phyloP scores from a whole-genome alignment of 2,797 vertebrate species.

The Bradypodion ventrale region DNA sequence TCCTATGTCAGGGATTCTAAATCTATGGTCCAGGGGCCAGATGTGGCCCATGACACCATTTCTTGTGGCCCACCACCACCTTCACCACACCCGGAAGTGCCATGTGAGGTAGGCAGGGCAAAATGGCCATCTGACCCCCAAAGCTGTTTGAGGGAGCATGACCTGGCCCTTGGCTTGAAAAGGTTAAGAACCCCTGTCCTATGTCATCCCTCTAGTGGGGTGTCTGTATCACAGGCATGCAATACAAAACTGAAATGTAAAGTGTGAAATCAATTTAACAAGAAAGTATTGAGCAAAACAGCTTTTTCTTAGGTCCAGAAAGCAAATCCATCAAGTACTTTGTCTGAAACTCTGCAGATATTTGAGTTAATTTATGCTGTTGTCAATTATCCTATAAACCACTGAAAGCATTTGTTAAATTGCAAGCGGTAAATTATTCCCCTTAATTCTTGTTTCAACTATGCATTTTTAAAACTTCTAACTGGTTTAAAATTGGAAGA shows the following conservation, averaged over 20 bases:
- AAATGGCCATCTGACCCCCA: too few species aligned
- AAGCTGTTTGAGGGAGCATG: too few species aligned
- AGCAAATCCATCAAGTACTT: constrained; percentile 8
- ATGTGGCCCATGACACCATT: too few species aligned
- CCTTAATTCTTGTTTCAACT: background rate
- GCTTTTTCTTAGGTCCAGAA: background rate
- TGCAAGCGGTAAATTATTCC: background rate
- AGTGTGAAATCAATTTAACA: background rate
- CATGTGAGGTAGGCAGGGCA: too few species aligned
- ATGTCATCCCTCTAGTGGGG: background rate
- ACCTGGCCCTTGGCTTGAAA: too few species aligned
- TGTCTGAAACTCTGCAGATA: background rate
- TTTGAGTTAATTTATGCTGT: constrained; percentile 5
- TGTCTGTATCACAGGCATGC: background rate
- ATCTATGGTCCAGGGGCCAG: too few species aligned
- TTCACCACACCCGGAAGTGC: too few species aligned
- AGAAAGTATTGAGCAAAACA: background rate
- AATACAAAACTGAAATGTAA: background rate
- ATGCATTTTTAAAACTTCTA: constrained; percentile 5
- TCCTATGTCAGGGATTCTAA: too few species aligned
- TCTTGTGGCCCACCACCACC: too few species aligned
- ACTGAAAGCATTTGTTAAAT: constrained; percentile 4
- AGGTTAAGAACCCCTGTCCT: too few species aligned
- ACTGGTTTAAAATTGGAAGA: background rate
- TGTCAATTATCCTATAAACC: background rate